phyloP scores from a whole-genome alignment of 2,113 vertebrate genomes.

The Halichoeres trimaculatus region DNA sequence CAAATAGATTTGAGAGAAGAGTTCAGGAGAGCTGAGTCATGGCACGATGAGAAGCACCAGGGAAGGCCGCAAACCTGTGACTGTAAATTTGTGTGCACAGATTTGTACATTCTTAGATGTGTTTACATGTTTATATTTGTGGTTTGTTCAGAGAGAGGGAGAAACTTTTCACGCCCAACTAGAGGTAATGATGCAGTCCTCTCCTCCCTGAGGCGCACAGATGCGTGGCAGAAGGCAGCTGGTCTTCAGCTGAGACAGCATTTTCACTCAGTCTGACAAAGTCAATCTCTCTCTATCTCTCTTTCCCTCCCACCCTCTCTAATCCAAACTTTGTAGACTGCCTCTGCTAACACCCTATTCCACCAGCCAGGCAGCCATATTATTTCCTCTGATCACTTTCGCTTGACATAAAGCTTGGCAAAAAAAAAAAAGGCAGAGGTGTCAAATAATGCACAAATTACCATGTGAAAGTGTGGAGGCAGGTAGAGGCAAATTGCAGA shows the following conservation, averaged over 20 bases:
- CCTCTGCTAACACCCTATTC: conserved; percentile 28
- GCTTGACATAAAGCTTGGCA: conserved; percentile 52
- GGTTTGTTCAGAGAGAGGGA: conserved; percentile 20
- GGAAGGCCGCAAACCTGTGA: conserved; percentile 1
- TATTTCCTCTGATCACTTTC: conserved; percentile 51
- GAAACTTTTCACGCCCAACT: conserved; percentile 24
- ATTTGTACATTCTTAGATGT: conserved; percentile 3
- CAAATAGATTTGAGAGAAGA: background rate
- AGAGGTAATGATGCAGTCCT: conserved; percentile 62
- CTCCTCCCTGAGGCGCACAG: conserved; percentile 65
- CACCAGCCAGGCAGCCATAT: conserved; percentile 23
- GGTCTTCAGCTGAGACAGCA: conserved; percentile 74
- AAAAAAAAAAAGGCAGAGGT: conserved; percentile 54
- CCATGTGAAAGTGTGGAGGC: conserved; percentile 51
- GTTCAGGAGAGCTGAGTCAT: conserved; percentile 14
- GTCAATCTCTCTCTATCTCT: conserved; percentile 32
- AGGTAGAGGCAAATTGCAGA: conserved; percentile 49
- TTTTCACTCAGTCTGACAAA: conserved; percentile 61
- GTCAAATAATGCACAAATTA: conserved; percentile 65
- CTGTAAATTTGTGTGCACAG: background rate
- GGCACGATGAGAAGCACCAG: background rate
- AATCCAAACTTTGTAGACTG: conserved; percentile 56
- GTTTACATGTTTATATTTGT: conserved; percentile 24
- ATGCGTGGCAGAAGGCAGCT: conserved; percentile 71
- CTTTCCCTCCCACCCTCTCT: conserved; percentile 29